Conservation (phyloP, 1,140 invertebrate genomes). For the Hylaeus anthracinus region DNA sequence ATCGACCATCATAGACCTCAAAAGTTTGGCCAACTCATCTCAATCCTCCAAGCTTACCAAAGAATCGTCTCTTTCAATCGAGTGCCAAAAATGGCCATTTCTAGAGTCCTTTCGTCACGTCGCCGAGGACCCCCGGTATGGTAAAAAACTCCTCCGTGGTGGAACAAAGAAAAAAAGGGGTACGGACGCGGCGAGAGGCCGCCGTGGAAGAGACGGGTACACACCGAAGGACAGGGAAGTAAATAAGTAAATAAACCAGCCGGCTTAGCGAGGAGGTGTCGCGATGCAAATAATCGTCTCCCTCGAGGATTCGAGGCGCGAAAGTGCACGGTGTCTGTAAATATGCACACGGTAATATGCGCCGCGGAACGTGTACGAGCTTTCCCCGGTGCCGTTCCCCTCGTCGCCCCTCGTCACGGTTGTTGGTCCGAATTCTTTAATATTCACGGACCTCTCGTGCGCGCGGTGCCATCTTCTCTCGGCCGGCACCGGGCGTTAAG, state of each 20-base stretch:
- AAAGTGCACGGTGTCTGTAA: constrained; percentile 72
- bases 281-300: constrained; percentile 73
- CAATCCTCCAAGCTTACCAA: too few species aligned
- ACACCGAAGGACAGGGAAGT: constrained; percentile 67
- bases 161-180: neutral
- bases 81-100: too few species aligned
- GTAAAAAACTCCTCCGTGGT: neutral
- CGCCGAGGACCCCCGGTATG: neutral
- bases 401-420: constrained; percentile 24
- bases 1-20: too few species aligned
- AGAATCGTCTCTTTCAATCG: too few species aligned
- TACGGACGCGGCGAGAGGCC: constrained; percentile 28
- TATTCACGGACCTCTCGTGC: constrained; percentile 43
- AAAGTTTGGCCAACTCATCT: too few species aligned
- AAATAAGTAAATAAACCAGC: constrained; percentile 77
- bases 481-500: constrained; percentile 58
- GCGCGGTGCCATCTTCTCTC: constrained; percentile 41
- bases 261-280: constrained; percentile 73
- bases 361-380: constrained; percentile 58
- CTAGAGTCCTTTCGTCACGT: neutral
- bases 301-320: constrained; percentile 69
- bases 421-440: constrained; percentile 38
- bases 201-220: constrained; percentile 37
- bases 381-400: constrained; percentile 60
- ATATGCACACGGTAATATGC: constrained; percentile 67